Percentiles rank a stretch among this genome's conserved stretches.
Evolutionary conservation across 2,113 vertebrate genomes (phyloP).

Genomic region (Cyprinodon brontotheroides): DNA sequence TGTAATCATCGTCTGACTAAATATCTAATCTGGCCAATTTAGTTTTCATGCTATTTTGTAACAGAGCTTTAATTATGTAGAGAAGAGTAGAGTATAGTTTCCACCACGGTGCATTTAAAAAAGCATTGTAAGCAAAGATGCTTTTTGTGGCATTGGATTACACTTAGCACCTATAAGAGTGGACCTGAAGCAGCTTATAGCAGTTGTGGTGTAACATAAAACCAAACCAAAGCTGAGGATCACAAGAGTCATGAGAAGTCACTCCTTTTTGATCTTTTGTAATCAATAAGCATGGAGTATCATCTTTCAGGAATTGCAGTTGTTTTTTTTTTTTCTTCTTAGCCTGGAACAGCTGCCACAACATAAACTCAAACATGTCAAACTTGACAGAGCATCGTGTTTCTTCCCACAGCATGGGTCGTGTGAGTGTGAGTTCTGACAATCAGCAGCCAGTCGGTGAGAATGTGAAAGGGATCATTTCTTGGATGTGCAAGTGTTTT

Average conservation of each 20-base stretch:
- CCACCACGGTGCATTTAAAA: slow-evolving; percentile 47
- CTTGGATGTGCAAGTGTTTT: slow-evolving; percentile 21
- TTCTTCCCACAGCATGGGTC: slow-evolving; percentile 35
- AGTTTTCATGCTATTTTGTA: slow-evolving; percentile 12
- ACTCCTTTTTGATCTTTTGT: slow-evolving; percentile 49
- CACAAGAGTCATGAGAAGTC: slow-evolving; percentile 34
- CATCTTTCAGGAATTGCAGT: slow-evolving; percentile 49
- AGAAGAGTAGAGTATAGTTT: slow-evolving; percentile 52
- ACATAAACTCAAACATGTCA: slow-evolving; percentile 50
- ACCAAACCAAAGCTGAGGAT: slow-evolving; percentile 48
- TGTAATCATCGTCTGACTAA: slow-evolving; percentile 10
- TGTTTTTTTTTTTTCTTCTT: slow-evolving; percentile 37
- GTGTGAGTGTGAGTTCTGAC: slow-evolving; percentile 10
- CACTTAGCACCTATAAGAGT: slow-evolving; percentile 43
- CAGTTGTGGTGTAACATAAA: slow-evolving; percentile 66
- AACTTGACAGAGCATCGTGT: slow-evolving; percentile 39
- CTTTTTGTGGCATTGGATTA: slow-evolving; percentile 58
- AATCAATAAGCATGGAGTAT: slow-evolving; percentile 67
- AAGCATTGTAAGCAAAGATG: slow-evolving; percentile 50
- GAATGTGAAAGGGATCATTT: slow-evolving; percentile 19
- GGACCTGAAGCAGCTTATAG: slow-evolving; percentile 47
- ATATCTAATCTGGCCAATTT: slow-evolving; percentile 30
- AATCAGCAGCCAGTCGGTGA: slow-evolving; percentile 24
- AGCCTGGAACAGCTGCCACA: slow-evolving; percentile 58
- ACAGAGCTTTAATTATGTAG: slow-evolving; percentile 28